Base-by-base conservation (phyloP, 2,113 vertebrate species). In the Capreolus pygargus region DNA sequence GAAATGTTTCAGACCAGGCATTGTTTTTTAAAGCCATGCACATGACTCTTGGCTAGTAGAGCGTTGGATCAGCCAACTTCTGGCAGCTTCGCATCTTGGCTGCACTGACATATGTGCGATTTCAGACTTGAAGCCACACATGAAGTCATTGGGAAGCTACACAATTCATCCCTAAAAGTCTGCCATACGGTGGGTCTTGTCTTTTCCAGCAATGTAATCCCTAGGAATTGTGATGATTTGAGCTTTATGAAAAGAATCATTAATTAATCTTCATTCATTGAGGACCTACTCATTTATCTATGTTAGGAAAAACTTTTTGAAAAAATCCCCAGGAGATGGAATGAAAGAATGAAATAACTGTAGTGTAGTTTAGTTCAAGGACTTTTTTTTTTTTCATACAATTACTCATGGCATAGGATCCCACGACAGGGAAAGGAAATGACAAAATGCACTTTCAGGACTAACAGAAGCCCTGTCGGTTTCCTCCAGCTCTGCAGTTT, bases 41-140 rank as follows among this genome's bases (percentile, higher is more conserved):
- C 82, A 82, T 25, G 85, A 85, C 83, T 98, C 91, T 95, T 91
- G 81, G 94, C 91, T 74, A 84, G 52, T 5, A 93, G 76, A 70
- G 27, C 3, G 10, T 3, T 97, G 97, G 95, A 85, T 87, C 23
- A 0, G 39, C 79, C 13, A 33, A 3, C 33, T 97, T 54, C 58
- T 98, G 94, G 95, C 97, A 95, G 93, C 54, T 78, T 21, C 28
- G 15, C 7, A 0, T 19, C 7, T 90, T 97, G 95, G 93, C 97
- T 85, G 10, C 14, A 17, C 47, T 58, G 64, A 70, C 57, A 55
- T 87, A 78, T 94, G 93, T 55, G 55, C 6, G 16, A 84, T 98
- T 98, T 98, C 97, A 95, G 97, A 97, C 96, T 97, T 47, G 84
- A 98, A 98, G 97, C 97, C 96, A 97, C 74, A 95, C 94, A 96